phyloP scores from a whole-genome alignment of 2,797 vertebrate genomes.

The Falco rusticolus region DNA sequence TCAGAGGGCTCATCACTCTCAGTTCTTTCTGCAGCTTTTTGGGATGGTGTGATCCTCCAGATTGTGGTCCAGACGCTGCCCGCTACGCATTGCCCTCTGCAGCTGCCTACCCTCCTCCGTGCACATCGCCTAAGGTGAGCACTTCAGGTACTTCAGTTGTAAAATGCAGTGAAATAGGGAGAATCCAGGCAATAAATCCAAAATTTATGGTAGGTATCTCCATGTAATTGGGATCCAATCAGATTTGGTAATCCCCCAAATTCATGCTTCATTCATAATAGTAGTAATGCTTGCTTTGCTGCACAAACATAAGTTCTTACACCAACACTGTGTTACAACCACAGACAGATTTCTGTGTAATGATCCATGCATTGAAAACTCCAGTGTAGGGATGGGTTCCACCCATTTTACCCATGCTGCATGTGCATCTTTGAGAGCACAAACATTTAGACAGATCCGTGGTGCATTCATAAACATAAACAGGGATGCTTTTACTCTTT shows the following conservation, averaged over 20 bases:
- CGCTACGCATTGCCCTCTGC: not conserved
- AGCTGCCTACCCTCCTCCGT: not conserved
- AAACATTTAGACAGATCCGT: not conserved
- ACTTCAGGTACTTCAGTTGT: not conserved
- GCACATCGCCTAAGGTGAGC: not conserved
- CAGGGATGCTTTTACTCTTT: not conserved
- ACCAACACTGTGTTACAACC: not conserved
- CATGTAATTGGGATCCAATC: not conserved
- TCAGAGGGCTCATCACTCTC: not conserved
- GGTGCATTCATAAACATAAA: not conserved
- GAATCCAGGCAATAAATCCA: not conserved
- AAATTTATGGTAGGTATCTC: not conserved
- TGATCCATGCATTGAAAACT: not conserved
- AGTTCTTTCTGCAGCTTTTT: not conserved
- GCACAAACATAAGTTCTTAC: not conserved
- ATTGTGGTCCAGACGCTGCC: not conserved
- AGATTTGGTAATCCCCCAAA: not conserved
- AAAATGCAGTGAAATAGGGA: not conserved
- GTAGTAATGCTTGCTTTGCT: not conserved
- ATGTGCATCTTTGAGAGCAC: not conserved
- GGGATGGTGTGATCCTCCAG: not conserved
- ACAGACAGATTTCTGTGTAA: not conserved
- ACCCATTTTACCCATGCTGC: not conserved
- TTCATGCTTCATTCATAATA: not conserved
- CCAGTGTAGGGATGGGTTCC: fast-evolving